phyloP scores from a whole-genome alignment of 2,797 vertebrate species.

The Threskiornis aethiopicus region DNA sequence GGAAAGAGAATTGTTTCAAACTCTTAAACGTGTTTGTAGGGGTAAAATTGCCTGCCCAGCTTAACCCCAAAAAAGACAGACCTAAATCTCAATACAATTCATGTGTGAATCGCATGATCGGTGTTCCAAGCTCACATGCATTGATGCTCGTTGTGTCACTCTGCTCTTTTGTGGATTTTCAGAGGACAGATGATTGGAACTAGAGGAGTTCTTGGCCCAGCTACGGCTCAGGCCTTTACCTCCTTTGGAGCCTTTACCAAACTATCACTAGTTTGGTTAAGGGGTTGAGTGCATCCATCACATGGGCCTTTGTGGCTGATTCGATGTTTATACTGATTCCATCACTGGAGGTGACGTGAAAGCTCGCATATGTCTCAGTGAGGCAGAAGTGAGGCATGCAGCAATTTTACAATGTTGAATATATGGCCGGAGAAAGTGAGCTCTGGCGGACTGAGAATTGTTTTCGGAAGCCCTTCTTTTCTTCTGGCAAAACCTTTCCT shows the following conservation, averaged over 20 bases:
- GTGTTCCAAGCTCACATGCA: background rate
- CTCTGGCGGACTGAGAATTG: background rate
- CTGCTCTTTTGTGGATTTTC: background rate
- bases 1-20: background rate
- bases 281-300: background rate
- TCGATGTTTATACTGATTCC: background rate
- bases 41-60: background rate
- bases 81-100: background rate
- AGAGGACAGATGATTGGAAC: background rate
- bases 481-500: background rate
- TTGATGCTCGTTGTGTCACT: background rate
- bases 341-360: background rate
- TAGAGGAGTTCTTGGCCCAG: background rate
- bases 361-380: background rate
- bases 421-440: background rate
- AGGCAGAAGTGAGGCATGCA: background rate
- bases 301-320: background rate
- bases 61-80: background rate
- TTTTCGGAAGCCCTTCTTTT: background rate
- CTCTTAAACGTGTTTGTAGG: background rate
- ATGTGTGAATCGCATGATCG: background rate
- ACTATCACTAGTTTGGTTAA: background rate
- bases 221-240: background rate
- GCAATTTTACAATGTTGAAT: background rate
- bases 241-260: background rate